phyloP scores from a whole-genome alignment of 2,113 vertebrate genomes.

The Alligator mississippiensis region DNA sequence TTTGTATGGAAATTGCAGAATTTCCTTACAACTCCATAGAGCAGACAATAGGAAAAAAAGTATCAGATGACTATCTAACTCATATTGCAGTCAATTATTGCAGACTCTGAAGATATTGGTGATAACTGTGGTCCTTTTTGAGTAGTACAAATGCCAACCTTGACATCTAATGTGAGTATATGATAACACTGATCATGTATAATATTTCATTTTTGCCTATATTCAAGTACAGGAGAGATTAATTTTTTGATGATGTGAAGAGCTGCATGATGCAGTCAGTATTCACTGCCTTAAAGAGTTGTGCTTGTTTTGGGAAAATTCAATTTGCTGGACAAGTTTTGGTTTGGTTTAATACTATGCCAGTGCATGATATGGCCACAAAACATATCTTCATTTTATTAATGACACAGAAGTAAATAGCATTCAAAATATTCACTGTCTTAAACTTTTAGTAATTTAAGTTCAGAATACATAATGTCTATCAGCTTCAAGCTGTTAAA shows the following conservation, averaged over 20 bases:
- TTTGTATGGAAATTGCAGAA: background rate
- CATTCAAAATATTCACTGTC: background rate
- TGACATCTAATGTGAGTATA: background rate
- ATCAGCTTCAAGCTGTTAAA: background rate
- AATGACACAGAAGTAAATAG: background rate
- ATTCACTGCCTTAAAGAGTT: background rate
- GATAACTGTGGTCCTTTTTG: background rate
- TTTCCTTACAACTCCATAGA: background rate
- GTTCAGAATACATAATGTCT: background rate
- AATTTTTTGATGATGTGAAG: background rate
- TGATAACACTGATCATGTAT: background rate
- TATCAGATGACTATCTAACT: background rate
- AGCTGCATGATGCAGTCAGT: background rate
- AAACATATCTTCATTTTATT: background rate
- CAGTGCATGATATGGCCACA: background rate
- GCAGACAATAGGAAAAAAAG: background rate
- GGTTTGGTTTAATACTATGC: background rate
- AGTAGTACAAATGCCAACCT: background rate
- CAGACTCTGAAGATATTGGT: background rate
- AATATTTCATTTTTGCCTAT: background rate
- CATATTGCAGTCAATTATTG: background rate
- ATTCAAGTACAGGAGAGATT: background rate
- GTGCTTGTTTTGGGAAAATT: background rate
- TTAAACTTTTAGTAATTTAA: background rate
- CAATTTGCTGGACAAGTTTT: background rate